phyloP scores from a whole-genome alignment of 2,888 invertebrate genomes.

The Julus scandinavius region DNA sequence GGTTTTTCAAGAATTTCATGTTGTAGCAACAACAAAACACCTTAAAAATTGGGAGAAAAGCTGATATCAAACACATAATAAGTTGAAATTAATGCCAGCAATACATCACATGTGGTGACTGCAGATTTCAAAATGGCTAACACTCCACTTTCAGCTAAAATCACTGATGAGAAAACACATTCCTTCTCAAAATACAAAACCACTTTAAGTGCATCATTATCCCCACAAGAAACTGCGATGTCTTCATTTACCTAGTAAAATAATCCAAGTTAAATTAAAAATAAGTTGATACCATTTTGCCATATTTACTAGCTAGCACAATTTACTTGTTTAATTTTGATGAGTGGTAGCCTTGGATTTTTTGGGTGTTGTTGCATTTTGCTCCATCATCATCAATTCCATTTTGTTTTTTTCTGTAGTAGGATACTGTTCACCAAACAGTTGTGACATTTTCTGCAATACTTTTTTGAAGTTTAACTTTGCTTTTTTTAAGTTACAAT shows the following conservation, averaged over 20 bases:
- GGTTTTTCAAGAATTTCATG: too few relatives aligned
- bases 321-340: background rate
- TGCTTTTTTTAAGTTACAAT: background rate
- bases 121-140: too few relatives aligned
- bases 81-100: too few relatives aligned
- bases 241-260: background rate
- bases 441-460: background rate
- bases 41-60: too few relatives aligned
- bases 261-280: background rate
- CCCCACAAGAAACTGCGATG: background rate
- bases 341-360: background rate
- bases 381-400: background rate
- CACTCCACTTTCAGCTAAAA: too few relatives aligned
- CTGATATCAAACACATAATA: too few relatives aligned
- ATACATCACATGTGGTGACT: too few relatives aligned
- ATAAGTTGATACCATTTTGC: background rate
- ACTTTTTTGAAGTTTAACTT: background rate
- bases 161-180: too few relatives aligned
- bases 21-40: too few relatives aligned
- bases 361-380: background rate
- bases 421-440: background rate
- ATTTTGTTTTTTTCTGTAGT: background rate
- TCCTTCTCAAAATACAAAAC: too few relatives aligned
- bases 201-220: too few relatives aligned
- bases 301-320: background rate